Base-by-base conservation (phyloP, 2,888 invertebrate genomes). In the Volucella inanis region DNA sequence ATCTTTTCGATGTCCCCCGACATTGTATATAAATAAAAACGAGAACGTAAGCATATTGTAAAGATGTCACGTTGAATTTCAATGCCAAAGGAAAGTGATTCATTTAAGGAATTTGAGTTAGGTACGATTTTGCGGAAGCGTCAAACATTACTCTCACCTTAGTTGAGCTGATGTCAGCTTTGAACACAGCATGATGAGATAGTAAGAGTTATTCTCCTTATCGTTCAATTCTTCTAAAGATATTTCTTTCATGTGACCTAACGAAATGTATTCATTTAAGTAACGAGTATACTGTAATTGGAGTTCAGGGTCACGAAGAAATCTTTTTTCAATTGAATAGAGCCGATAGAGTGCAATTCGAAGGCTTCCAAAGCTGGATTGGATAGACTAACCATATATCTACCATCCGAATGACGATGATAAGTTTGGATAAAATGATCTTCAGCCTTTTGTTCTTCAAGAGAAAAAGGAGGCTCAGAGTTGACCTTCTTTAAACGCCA, bases 1-100 rank as follows among this genome's bases (percentile, higher is more conserved):
- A 78, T 78, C 54, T 71, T 86, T 3, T 74, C 61, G 4, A 86
- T 86, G 43, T 85, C 83, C 15, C 70, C 78, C 22, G 79, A 79
- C 6, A 67, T 50, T 10, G 67, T 59, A 43, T 59, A 57, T 18
- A 52, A 10, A 22, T 70, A 50, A 2, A 49, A 54, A 6, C 68
- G 65, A 75, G 65, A 75, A 18, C 47, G 54, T n/a, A 77, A 54
- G 2, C 61, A 50, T 8, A 59, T 31, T 22, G 45, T 22, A 9
- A 59, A 15, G 3, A 76, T 18, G 38, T 65, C 57, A 38, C 59
- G 47, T 47, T 76, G 76, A 15, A 76, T 31, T 4, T 55, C 57
- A 4, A 67, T 57, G 3, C 67, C 67, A 57, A 67, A 65, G 67
- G 67, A 57, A 3, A 67, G 52, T 43, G 47, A 39, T 8, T 65